Base-by-base conservation (phyloP, 2,113 vertebrate species). In the Willisornis vidua region DNA sequence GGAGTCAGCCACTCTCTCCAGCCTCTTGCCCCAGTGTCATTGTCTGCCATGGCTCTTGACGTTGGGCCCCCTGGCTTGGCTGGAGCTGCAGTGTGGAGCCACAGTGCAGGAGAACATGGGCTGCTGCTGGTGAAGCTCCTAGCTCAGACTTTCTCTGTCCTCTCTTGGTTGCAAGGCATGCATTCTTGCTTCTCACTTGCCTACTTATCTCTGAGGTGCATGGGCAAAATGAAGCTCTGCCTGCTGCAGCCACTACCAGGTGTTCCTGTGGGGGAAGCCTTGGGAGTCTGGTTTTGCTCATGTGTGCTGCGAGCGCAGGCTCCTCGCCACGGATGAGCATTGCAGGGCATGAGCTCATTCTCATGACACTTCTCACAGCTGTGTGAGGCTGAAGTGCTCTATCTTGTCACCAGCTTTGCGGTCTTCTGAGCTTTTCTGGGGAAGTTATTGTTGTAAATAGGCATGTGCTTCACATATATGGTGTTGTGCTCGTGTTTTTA, bases 191-290 rank as follows among this genome's bases (percentile, higher is more conserved):
- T 33, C 33, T 71, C 2, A 0, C 0, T 0, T 41, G 49, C 35
- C 24, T 0, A 0, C 26, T 70, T 39, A 0, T 0, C 14, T 71
- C 1, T 0, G 5, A 59, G 61, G 28, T 14, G 5, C 0, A 0
- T 0, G 2, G 46, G 25, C n/a, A 29, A 65, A 78, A 41, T 4
- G 55, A 71, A 85, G 17, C 10, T n/a, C 31, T 75, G 15, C 41
- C 28, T 14, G 57, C 28, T 1, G 4, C 18, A 9, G 16, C 39
- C 6, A 1, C 46, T 1, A 2, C 73, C 51, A 33, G 65, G 49
- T 2, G 0, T 9, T 39, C 19, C 46, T 48, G 8, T 0, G 0
- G 7, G 62, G 57, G 45, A 52, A 72, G 26, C 7, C 9, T 24
- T 18, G 52, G 55, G 73, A 43, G 14, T 79, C 81, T 54, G 55